Conservation (phyloP, 2,888 invertebrate genomes). For the Acholoe squamosa region DNA sequence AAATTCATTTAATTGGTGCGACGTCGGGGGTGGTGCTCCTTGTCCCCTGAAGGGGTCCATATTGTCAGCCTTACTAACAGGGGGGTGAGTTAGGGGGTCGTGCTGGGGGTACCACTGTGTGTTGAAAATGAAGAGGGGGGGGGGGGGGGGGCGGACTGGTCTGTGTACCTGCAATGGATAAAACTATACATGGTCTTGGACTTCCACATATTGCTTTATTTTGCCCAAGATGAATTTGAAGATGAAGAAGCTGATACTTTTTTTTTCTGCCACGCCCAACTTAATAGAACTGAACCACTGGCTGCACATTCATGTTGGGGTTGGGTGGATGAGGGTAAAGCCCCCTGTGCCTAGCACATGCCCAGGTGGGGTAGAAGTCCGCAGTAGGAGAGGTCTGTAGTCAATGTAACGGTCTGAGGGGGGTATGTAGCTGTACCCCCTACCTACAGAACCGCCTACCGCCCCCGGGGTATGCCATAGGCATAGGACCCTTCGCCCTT, state of each 20-base stretch:
- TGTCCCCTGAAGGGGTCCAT: constrained; percentile 14
- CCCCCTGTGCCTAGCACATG: neutral
- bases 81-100: constrained; percentile 47
- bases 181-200: no score
- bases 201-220: no score
- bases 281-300: no score
- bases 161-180: no score
- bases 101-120: neutral
- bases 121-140: neutral
- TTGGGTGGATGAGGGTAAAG: no score
- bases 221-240: no score
- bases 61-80: neutral
- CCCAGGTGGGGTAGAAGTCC: constrained; percentile 17
- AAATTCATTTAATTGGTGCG: neutral
- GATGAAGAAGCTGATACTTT: no score
- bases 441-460: neutral
- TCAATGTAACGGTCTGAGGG: constrained; percentile 60
- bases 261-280: no score
- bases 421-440: constrained; percentile 22
- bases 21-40: neutral
- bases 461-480: neutral
- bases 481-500: no score
- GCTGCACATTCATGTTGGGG: no score
- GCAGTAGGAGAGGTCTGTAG: constrained; percentile 23
- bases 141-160: no score